Conservation (phyloP, 2,888 invertebrate species). For the Matsumyia berberina region DNA sequence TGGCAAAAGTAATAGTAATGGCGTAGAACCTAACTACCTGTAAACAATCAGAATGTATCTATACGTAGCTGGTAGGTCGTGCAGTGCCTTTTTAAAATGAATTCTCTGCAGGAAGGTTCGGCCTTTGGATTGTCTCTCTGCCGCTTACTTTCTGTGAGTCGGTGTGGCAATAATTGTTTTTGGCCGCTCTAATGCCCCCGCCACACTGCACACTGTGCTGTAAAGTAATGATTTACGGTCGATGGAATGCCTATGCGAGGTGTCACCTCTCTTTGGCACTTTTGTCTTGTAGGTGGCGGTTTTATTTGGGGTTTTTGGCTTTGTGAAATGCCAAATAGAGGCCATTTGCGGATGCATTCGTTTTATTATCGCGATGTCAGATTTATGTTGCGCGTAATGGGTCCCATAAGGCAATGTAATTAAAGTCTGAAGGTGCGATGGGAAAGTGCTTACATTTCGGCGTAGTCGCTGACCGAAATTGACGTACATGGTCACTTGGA, state of each 20-base stretch:
- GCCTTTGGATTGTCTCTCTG: conserved; percentile 18
- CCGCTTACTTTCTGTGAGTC: conserved; percentile 54
- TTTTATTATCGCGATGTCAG: conserved; percentile 55
- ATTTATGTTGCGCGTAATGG: conserved; percentile 46
- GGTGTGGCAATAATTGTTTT: conserved; percentile 16
- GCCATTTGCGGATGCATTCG: conserved; percentile 21
- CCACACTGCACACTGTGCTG: conserved; percentile 4
- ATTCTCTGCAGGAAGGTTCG: conserved; percentile 32
- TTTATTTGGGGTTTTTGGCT: conserved; percentile 34
- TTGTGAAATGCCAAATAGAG: conserved; percentile 46
- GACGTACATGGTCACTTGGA: not conserved
- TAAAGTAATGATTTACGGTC: conserved; percentile 53
- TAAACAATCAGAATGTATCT: conserved; percentile 64
- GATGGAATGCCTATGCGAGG: conserved; percentile 49
- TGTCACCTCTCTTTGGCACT: conserved; percentile 41
- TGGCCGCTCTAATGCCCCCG: conserved; percentile 8
- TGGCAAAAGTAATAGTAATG: conserved; percentile 45
- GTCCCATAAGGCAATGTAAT: conserved; percentile 23
- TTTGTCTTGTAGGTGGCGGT: conserved; percentile 24
- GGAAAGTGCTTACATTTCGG: conserved; percentile 28
- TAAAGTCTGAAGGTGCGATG: conserved; percentile 22
- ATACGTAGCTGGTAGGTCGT: conserved; percentile 48
- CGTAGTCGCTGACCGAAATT: conserved; percentile 14
- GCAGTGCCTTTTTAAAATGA: conserved; percentile 63
- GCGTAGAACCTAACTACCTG: conserved; percentile 54